phyloP scores from a whole-genome alignment of 2,113 vertebrate species.

The Rhizomys pruinosus region DNA sequence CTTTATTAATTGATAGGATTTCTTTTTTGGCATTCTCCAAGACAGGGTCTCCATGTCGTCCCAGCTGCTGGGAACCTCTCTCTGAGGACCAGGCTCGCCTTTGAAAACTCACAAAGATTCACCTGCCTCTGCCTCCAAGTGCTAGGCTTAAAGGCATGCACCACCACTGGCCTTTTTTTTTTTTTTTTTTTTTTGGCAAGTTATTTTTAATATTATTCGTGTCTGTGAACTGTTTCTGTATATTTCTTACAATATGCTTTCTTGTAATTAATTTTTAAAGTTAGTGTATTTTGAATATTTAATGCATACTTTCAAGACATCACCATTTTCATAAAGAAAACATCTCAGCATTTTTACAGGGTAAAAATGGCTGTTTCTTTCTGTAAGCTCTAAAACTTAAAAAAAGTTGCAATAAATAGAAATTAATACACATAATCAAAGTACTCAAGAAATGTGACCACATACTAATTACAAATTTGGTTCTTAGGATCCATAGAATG shows the following conservation, averaged over 20 bases:
- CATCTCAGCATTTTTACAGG: background rate
- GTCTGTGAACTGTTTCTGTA: background rate
- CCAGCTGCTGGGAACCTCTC: too few species aligned
- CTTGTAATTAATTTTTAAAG: background rate
- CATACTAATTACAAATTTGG: background rate
- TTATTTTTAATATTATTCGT: background rate
- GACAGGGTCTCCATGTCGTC: too few species aligned
- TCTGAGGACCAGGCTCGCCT: too few species aligned
- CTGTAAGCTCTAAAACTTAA: background rate
- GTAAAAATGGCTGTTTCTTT: background rate
- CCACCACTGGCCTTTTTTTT: too few species aligned
- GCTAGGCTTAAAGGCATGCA: too few species aligned
- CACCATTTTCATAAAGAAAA: conserved; percentile 5
- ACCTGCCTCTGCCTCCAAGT: too few species aligned
- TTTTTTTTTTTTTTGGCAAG: too few species aligned
- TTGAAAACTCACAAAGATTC: too few species aligned
- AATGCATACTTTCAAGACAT: background rate
- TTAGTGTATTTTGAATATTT: background rate
- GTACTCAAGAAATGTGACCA: background rate
- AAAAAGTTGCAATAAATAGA: background rate
- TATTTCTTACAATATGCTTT: background rate
- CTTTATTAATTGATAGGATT: too few species aligned
- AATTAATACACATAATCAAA: background rate
- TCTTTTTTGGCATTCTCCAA: too few species aligned
- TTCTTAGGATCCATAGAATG: background rate